Base-by-base conservation (phyloP, 2,797 vertebrate genomes). In the Sternarchorhynchus goeldii region DNA sequence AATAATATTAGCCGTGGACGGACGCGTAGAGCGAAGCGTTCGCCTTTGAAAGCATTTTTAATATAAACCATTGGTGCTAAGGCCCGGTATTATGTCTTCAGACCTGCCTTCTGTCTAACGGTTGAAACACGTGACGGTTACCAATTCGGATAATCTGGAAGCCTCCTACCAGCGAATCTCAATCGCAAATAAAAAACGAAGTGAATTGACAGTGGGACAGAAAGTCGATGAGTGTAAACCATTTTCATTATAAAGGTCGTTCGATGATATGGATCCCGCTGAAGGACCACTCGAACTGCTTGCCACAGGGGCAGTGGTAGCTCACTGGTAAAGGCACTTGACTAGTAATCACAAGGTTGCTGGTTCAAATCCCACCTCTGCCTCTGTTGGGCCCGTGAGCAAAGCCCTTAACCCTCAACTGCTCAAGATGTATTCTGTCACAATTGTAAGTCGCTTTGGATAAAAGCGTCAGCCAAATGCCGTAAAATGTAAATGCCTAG, bases 211-310 rank as follows among this genome's bases (percentile, higher is more conserved):
- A 80, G 67, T 29, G 45, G 70, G 78, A 76, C 78, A 76, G 73
- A 80, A 75, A 76, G 59, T 80, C 78, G 5, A 80, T 74, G 59
- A 55, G 72, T 16, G 18, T 34, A 70, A 73, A 75, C 78, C 73
- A 75, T 76, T 80, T 80, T 80, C 78, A 80, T 80, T 80, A 80
- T 75, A 68, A 76, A 80, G 74, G 73, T 65, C 18, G 73, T 63
- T 80, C 73, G 75, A 50, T 80, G 78, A 1, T 31, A 55, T 65
- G 73, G 74, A 71, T 75, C 73, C 75, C 66, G 71, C 74, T 41
- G 65, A 50, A 75, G 57, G 31, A 70, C 69, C 20, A 21, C 53
- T 65, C n/a, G 16, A 53, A 18, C 50, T 68, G 41, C 29, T 21
- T 69, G 66, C n/a, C n/a, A n/a, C n/a, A n/a, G n/a, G n/a, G n/a